A percentile compares a stretch with the other conserved stretches of the same genome.
Conservation (phyloP, 92 coral and sea anemone genomes). For the Nematostella vectensis region DNA sequence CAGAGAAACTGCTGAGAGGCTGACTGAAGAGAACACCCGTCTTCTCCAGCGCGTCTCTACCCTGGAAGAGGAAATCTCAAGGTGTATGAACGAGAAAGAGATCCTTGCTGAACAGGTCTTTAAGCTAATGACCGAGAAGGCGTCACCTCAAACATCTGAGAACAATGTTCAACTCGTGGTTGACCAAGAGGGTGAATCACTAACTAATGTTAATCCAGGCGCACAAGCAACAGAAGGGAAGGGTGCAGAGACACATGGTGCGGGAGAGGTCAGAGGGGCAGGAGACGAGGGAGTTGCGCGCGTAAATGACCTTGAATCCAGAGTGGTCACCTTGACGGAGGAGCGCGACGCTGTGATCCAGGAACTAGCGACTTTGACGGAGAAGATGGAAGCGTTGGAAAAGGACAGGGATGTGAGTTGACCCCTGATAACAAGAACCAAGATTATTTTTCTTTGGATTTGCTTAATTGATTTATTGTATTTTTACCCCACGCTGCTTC, state of each 20-base stretch:
- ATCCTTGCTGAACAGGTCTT: background rate
- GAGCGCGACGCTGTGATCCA: conserved; percentile 18
- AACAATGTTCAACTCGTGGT: too few relatives aligned
- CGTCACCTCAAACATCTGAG: background rate
- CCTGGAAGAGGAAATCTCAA: background rate
- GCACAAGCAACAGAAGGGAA: conserved; percentile 2
- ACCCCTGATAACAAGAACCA: too few relatives aligned
- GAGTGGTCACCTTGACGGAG: conserved; percentile 8
- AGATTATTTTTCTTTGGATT: too few relatives aligned
- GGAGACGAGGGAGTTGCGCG: too few relatives aligned
- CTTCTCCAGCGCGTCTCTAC: background rate
- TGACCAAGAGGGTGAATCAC: too few relatives aligned
- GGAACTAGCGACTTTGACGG: conserved; percentile 27
- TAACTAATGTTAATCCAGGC: too few relatives aligned
- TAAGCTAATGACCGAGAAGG: background rate
- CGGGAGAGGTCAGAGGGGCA: too few relatives aligned
- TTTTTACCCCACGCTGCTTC: too few relatives aligned
- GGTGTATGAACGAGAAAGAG: background rate
- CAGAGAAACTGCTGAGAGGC: background rate
- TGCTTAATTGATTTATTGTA: too few relatives aligned
- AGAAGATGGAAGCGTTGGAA: conserved; percentile 18
- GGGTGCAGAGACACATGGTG: background rate
- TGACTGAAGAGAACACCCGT: background rate
- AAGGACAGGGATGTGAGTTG: conserved; percentile 49
- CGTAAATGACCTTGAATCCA: too few relatives aligned